Percentiles rank a stretch among this genome's conserved stretches.
Conservation (phyloP, 2,888 invertebrate species). For the Lochmaea capreae region DNA sequence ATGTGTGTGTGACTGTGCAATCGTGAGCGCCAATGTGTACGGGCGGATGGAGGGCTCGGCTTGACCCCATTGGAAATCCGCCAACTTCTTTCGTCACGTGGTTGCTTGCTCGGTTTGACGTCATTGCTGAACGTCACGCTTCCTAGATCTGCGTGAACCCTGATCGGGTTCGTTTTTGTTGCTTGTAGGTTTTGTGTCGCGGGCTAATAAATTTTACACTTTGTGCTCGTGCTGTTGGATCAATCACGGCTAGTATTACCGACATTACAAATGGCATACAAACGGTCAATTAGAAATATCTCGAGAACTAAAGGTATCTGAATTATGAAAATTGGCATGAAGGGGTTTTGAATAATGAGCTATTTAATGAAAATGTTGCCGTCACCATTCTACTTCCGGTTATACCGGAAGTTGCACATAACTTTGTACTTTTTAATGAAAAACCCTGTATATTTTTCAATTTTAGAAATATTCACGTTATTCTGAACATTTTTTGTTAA, state of each 20-base stretch:
- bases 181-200: constrained; percentile 19
- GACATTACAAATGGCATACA: not conserved
- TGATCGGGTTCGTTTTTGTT: not conserved
- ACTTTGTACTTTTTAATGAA: too few relatives aligned
- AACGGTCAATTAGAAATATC: too few relatives aligned
- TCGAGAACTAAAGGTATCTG: too few relatives aligned
- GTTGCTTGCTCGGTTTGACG: constrained; percentile 23
- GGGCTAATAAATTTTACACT: constrained; percentile 1
- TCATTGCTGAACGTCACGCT: constrained; percentile 29
- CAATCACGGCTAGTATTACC: not conserved
- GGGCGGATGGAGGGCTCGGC: constrained; percentile 22
- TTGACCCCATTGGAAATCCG: constrained; percentile 23
- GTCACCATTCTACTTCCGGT: too few relatives aligned
- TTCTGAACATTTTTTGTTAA: too few relatives aligned
- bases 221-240: not conserved
- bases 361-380: too few relatives aligned
- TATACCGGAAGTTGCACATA: too few relatives aligned
- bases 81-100: constrained; percentile 31
- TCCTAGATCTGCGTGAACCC: not conserved
- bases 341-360: too few relatives aligned
- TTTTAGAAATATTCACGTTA: too few relatives aligned
- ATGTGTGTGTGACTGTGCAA: not conserved
- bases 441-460: too few relatives aligned
- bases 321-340: too few relatives aligned
- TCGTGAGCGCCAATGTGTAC: constrained; percentile 15